Percentiles rank a stretch among this genome's conserved stretches.
phyloP scores from a whole-genome alignment of 2,888 invertebrate genomes.

The Stegana nigrithorax region DNA sequence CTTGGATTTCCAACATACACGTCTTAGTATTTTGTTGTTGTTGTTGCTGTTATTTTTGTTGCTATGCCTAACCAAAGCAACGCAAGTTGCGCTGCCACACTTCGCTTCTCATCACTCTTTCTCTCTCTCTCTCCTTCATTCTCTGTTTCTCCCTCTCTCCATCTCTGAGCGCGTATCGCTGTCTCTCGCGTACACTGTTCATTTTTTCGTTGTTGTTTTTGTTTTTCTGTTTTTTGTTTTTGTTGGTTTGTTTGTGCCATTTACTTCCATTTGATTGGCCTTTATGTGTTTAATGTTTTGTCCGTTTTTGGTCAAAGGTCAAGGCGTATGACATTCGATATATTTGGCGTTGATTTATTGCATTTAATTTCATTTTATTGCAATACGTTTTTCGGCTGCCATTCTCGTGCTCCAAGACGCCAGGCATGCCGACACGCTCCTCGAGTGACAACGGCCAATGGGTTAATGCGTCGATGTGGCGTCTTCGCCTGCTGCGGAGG shows the following conservation, averaged over 20 bases:
- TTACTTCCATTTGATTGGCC: conserved; percentile 41
- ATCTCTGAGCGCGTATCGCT: no score
- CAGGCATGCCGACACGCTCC: background rate
- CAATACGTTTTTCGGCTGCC: conserved; percentile 31
- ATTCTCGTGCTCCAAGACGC: conserved; percentile 33
- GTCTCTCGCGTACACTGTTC: background rate
- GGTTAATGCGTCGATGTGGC: background rate
- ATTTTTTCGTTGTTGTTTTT: background rate
- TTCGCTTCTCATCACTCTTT: no score
- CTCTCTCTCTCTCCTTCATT: no score
- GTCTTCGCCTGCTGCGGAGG: background rate
- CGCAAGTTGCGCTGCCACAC: no score
- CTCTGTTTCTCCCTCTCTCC: no score
- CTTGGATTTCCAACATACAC: background rate
- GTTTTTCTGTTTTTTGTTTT: background rate
- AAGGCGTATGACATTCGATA: conserved; percentile 25
- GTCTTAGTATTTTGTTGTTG: no score
- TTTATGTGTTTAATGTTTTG: conserved; percentile 29
- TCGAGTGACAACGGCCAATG: no score
- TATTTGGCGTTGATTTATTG: conserved; percentile 52
- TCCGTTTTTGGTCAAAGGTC: conserved; percentile 34
- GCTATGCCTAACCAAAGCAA: no score
- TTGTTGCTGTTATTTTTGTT: background rate
- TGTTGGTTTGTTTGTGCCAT: conserved; percentile 24
- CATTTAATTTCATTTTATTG: conserved; percentile 54